Evolutionary conservation across 2,888 invertebrate genomes (phyloP).

Genomic region (Drosophila longiperda): DNA sequence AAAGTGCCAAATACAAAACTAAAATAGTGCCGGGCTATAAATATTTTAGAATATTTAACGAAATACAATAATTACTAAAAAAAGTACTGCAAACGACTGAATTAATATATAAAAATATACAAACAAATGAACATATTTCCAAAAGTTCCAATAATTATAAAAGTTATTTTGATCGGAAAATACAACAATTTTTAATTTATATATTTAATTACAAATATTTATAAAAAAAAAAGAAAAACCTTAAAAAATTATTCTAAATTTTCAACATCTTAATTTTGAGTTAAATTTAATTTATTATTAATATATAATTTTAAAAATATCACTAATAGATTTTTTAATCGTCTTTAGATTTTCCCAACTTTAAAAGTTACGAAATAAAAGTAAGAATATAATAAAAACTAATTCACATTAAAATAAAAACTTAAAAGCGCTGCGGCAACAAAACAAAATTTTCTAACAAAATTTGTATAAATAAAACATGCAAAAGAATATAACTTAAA

Average conservation of each 20-base stretch:
- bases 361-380: not conserved
- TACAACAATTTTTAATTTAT: not conserved
- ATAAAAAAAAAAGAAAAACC: no score
- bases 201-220: not conserved
- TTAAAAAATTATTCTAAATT: no score
- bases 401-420: slow-evolving; percentile 25
- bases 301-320: no score
- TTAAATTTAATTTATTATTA: not conserved
- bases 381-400: slow-evolving; percentile 18
- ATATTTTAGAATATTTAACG: not conserved
- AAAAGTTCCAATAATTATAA: not conserved
- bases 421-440: slow-evolving; percentile 75
- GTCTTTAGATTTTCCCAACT: slow-evolving; percentile 15
- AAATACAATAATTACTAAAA: not conserved
- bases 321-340: not conserved
- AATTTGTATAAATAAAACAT: slow-evolving; percentile 16
- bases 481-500: slow-evolving; percentile 10
- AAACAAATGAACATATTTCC: not conserved
- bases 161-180: not conserved
- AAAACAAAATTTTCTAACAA: slow-evolving; percentile 42
- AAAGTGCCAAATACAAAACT: not conserved
- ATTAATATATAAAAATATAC: not conserved
- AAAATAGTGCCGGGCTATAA: not conserved
- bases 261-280: not conserved
- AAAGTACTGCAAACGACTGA: not conserved